Evolutionary conservation across 2,888 invertebrate genomes (phyloP).

Genomic region (Cantharis lateralis): DNA sequence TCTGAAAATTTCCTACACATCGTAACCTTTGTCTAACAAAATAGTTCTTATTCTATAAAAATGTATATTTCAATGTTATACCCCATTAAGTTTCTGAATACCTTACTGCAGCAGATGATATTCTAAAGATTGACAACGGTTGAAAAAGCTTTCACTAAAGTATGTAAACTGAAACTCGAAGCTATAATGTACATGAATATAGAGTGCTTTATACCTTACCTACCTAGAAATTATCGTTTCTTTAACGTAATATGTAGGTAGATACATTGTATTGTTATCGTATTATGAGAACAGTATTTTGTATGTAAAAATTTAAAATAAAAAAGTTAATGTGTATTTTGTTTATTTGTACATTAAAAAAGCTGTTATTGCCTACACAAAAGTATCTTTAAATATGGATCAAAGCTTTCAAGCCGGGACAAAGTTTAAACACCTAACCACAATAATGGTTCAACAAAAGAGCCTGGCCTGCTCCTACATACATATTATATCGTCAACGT

Average conservation of each 20-base stretch:
- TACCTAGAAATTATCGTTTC: background rate
- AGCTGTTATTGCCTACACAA: too few relatives aligned
- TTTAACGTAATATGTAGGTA: background rate
- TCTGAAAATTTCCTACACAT: too few relatives aligned
- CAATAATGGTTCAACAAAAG: too few relatives aligned
- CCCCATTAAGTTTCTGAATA: background rate
- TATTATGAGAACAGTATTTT: background rate
- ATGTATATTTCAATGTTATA: background rate
- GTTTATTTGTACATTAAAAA: too few relatives aligned
- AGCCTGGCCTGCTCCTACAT: too few relatives aligned
- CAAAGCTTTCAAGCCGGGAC: too few relatives aligned
- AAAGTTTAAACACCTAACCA: too few relatives aligned
- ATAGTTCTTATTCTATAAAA: background rate
- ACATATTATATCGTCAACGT: too few relatives aligned
- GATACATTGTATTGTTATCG: background rate
- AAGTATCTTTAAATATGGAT: too few relatives aligned
- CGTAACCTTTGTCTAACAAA: too few relatives aligned
- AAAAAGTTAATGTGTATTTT: background rate
- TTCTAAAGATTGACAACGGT: background rate
- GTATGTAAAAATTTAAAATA: background rate
- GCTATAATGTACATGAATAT: slow-evolving; percentile 3
- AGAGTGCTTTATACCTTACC: background rate
- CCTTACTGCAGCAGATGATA: background rate
- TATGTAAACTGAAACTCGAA: background rate
- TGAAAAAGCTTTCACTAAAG: background rate